Evolutionary conservation across 2,888 invertebrate genomes (phyloP).

Genomic region (Hydrotaea cyrtoneurina): DNA sequence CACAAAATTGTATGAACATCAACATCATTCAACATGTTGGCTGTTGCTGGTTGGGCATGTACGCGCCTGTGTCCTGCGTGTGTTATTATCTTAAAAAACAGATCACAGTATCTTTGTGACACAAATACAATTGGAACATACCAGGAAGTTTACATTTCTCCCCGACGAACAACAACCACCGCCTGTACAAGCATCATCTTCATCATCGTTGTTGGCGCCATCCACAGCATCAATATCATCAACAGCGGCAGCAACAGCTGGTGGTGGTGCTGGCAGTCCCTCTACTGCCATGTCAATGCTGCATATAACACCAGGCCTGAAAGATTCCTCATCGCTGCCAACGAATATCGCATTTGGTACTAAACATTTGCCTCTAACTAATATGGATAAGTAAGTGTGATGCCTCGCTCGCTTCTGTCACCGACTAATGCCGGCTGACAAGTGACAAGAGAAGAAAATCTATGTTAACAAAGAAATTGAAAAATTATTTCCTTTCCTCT

Average conservation of each 20-base stretch:
- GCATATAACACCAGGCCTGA: conserved; percentile 51
- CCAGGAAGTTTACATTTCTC: conserved; percentile 76
- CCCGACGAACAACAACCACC: conserved; percentile 67
- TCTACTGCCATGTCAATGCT: conserved; percentile 29
- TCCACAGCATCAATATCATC: conserved; percentile 32
- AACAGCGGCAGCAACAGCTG: conserved; percentile 38
- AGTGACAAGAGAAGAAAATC: conserved; percentile 7
- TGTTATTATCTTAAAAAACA: conserved; percentile 64
- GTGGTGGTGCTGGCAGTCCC: conserved; percentile 40
- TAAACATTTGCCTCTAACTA: conserved; percentile 69
- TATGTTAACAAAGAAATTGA: conserved; percentile 44
- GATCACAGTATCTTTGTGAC: conserved; percentile 78
- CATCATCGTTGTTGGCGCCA: conserved; percentile 20
- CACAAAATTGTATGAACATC: conserved; percentile 38
- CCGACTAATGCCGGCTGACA: neutral
- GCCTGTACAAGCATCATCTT: conserved; percentile 30
- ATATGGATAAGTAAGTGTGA: conserved; percentile 74
- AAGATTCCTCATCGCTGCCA: conserved; percentile 51
- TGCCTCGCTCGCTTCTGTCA: neutral
- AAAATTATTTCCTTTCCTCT: conserved; percentile 35
- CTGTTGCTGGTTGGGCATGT: conserved; percentile 19
- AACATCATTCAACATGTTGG: conserved; percentile 52
- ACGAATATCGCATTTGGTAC: conserved; percentile 61
- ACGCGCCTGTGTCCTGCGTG: neutral
- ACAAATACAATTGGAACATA: conserved; percentile 79